Evolutionary conservation across 2,797 vertebrate genomes (phyloP).

Genomic region (Zalophus californianus): DNA sequence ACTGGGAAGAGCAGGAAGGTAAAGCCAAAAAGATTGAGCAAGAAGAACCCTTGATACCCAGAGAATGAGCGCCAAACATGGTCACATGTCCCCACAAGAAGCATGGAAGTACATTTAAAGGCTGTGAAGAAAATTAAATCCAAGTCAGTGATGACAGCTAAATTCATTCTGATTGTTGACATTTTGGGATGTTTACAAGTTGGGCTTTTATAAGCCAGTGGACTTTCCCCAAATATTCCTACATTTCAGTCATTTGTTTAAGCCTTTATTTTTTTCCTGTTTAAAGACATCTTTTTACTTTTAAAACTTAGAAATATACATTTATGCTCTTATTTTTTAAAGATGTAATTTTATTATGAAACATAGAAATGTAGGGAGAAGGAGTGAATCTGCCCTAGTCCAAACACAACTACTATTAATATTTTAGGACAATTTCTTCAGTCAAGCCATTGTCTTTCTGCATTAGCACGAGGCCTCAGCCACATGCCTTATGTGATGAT

Average conservation of each 20-base stretch:
- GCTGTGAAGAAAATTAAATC: constrained; percentile 48
- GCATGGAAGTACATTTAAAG: constrained; percentile 25
- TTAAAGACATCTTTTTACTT: constrained; percentile 42
- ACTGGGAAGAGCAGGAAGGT: background rate
- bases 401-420: background rate
- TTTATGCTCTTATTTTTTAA: background rate
- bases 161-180: constrained; percentile 32
- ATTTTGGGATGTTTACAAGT: constrained; percentile 31
- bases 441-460: background rate
- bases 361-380: background rate
- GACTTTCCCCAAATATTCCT: constrained; percentile 37
- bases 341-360: background rate
- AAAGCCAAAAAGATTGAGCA: constrained; percentile 65
- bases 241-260: background rate
- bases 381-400: background rate
- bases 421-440: background rate
- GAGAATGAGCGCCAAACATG: background rate
- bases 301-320: background rate
- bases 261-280: background rate
- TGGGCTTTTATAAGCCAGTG: constrained; percentile 23
- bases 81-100: constrained; percentile 44
- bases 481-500: background rate
- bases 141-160: constrained; percentile 56
- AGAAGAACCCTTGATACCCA: constrained; percentile 28
- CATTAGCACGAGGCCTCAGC: background rate